Evolutionary conservation across 2,888 invertebrate genomes (phyloP), one percentile per base, ranked within the genome.

Genomic region (Podotricha telesiphe): DNA sequence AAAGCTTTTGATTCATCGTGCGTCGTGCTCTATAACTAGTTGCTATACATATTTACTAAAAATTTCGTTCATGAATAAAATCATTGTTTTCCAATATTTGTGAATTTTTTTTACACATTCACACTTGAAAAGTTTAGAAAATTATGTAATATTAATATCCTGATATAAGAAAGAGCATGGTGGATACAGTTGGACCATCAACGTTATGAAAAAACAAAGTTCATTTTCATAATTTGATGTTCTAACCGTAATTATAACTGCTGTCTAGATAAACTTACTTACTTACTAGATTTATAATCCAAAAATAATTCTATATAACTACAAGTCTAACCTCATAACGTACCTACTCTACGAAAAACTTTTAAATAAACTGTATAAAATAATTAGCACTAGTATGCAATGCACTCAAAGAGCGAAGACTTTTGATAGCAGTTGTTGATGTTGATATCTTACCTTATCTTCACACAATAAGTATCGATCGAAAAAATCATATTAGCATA

Each of bases 11-110:
- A 51, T 69, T 51, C 59, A 59, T 63, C 70, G 70, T 72, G 72
- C 70, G 63, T 61, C 72, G 72, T 73, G 72, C 72, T 73, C 66
- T 70, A 70, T 59, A 59, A 63, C 68, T 70, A 70, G 53, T 65
- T 66, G 15, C 65, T 69, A 67, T 45, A 56, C 15, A 45, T 55
- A 63, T 22, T 65, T 47, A 59, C 51, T 66, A 68, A 45, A 17
- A 20, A 47, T 45, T 61, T 48, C 10, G 10, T 51, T 15, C 55
- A 53, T 42, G 61, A 48, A 17, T 68, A 11, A 1, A 20, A 20
- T 10, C 3, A 28, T 45, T 45, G 11, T 48, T 17, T 45, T 55
- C 20, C 34, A 55, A 17, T 13, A 20, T 34, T 10, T 53, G 13
- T 67, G 17, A 17, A 37, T 40, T 45, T 11, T 20, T 67, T 37